Percentiles rank a stretch among this genome's conserved stretches.
Evolutionary conservation across 2,797 vertebrate genomes (phyloP).

Genomic region (Uromys caudimaculatus): DNA sequence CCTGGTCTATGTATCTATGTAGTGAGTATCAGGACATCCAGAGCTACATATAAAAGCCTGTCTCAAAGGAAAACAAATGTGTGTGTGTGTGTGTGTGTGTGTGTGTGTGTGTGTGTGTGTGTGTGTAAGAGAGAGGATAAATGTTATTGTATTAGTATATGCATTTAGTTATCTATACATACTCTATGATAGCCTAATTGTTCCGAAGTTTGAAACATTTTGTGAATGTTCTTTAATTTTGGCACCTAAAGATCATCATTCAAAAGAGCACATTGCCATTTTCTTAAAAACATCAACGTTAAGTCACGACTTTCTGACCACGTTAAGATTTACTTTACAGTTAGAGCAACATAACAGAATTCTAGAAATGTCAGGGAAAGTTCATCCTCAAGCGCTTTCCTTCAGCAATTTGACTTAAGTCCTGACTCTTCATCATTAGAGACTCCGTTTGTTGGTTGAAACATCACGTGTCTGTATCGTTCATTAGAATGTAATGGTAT

Average conservation of each 20-base stretch:
- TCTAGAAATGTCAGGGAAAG: slow-evolving; percentile 59
- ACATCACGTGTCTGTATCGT: neutral
- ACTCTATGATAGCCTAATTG: slow-evolving; percentile 10
- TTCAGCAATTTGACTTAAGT: neutral
- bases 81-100: neutral
- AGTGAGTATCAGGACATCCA: neutral
- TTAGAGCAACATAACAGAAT: slow-evolving; percentile 21
- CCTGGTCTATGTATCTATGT: no score
- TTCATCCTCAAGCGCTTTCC: slow-evolving; percentile 28
- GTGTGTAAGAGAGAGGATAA: neutral
- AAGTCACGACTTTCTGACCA: slow-evolving; percentile 44
- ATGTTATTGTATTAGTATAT: slow-evolving; percentile 2
- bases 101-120: neutral
- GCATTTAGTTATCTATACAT: neutral
- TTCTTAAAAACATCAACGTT: slow-evolving; percentile 65
- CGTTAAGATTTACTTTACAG: slow-evolving; percentile 12
- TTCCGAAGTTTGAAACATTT: slow-evolving; percentile 56
- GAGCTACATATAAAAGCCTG: neutral
- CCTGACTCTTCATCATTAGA: slow-evolving; percentile 25
- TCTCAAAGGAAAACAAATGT: neutral
- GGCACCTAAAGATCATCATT: slow-evolving; percentile 40
- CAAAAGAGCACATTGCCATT: slow-evolving; percentile 68
- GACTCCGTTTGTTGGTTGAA: neutral
- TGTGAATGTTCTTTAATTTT: slow-evolving; percentile 53
- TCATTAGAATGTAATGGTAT: neutral